These are phyloP conservation scores for Toxotes chatareus DNA, from an alignment of 2,113 vertebrate species.

Conservation along the genomic window DNA sequence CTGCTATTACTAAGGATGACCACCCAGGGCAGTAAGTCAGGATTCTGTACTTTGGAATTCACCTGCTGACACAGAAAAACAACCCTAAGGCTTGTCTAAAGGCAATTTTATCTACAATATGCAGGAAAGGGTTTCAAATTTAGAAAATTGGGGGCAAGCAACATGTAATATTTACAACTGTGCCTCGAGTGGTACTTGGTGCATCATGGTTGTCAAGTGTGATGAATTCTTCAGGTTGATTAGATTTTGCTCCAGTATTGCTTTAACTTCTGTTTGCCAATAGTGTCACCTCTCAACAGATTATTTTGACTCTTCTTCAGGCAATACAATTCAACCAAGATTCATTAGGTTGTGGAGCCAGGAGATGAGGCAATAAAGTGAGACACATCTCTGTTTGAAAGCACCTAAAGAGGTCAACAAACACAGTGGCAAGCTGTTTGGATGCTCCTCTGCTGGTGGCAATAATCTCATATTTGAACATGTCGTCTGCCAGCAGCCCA, in stretches of 20 bases:
- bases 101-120: conserved; percentile 18
- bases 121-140: conserved; percentile 15
- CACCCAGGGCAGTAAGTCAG: background rate
- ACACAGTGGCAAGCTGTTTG: background rate
- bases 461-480: conserved; percentile 8
- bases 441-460: background rate
- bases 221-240: conserved; percentile 55
- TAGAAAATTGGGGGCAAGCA: conserved; percentile 19
- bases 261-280: conserved; percentile 32
- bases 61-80: background rate
- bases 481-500: background rate
- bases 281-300: conserved; percentile 30
- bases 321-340: conserved; percentile 45
- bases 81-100: background rate
- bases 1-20: conserved; percentile 16
- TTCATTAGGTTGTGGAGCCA: conserved; percentile 39
- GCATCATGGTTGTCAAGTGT: conserved; percentile 45
- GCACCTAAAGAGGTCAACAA: conserved; percentile 33
- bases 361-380: conserved; percentile 6
- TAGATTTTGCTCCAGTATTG: conserved; percentile 32
- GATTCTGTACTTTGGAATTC: background rate
- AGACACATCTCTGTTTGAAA: background rate
- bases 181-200: conserved; percentile 32
- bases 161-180: conserved; percentile 36
- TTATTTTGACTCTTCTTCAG: conserved; percentile 48